Base-by-base conservation (phyloP, 2,113 vertebrate genomes). In the Pteropus alecto region DNA sequence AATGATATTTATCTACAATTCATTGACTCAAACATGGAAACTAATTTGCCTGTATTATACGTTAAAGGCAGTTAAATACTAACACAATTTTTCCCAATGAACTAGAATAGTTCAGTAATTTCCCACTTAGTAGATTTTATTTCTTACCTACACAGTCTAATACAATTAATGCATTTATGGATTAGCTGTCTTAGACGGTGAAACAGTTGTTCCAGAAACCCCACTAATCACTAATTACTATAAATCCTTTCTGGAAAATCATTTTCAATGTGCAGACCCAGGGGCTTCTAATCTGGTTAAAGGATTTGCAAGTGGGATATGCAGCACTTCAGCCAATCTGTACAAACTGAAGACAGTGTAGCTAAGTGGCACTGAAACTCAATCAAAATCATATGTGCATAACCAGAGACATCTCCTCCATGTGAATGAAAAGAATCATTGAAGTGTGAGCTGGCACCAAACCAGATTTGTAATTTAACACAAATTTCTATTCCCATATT, bases 141-240 rank as follows among this genome's bases (percentile, higher is more conserved):
- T 97, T 96, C 89, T 97, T 96, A 95, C 86, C 94, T 92, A 92
- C 65, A 65, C 28, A 87, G 79, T 95, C 82, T 91, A 94, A 92
- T 93, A 97, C 92, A 97, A 96, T 98, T 97, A 98, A 94, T 89
- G 70, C n/a, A 89, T 91, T 97, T 98, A 97, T 97, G 91, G 95
- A 97, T 97, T 98, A 97, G 83, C 95, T 71, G 33, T 88, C 88
- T 91, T 91, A 94, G 58, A 87, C 94, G 92, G 91, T 93, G 95
- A 97, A 97, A 83, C 89, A 96, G 81, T 97, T 97, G 94, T 95
- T 89, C 28, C 60, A 95, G 89, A 97, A 96, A 93, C 38, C 70
- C 83, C 81, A 73, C 74, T 97, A 97, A 97, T 97, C 79, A 95
- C 95, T 96, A 97, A 97, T 97, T 96, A 97, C 94, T 96, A 85